Conservation (phyloP, 92 coral and sea anemone genomes). For the Porites evermanni region DNA sequence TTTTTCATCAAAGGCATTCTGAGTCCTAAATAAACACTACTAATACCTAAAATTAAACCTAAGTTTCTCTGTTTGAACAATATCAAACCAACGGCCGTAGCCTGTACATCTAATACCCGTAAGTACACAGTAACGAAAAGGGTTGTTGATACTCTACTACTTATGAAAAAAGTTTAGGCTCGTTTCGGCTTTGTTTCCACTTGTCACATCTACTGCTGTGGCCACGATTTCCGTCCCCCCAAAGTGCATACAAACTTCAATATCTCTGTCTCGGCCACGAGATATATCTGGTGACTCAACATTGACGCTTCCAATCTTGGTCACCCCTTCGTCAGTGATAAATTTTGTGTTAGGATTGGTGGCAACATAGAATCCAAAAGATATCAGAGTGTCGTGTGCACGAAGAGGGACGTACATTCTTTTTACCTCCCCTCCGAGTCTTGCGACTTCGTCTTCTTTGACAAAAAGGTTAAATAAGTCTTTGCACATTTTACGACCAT, state of each 20-base stretch:
- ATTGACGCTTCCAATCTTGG: slow-evolving; percentile 47
- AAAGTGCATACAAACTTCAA: slow-evolving; percentile 59
- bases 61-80: too few relatives aligned
- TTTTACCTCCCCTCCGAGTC: slow-evolving; percentile 50
- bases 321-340: slow-evolving; percentile 66
- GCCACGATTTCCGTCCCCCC: slow-evolving; percentile 76
- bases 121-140: too few relatives aligned
- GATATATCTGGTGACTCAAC: slow-evolving; percentile 64
- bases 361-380: slow-evolving; percentile 66
- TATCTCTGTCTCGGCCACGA: slow-evolving; percentile 51
- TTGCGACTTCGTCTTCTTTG: slow-evolving; percentile 63
- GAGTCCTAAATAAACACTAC: too few relatives aligned
- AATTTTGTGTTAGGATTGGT: slow-evolving; percentile 35
- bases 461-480: slow-evolving; percentile 62
- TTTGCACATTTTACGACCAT: slow-evolving; percentile 60
- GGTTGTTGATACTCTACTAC: too few relatives aligned
- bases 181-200: neutral
- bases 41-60: too few relatives aligned
- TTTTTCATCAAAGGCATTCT: too few relatives aligned
- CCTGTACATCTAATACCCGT: too few relatives aligned
- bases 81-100: too few relatives aligned
- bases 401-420: slow-evolving; percentile 53
- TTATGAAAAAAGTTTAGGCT: slow-evolving; percentile 29
- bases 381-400: slow-evolving; percentile 46
- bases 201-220: slow-evolving; percentile 44